Evolutionary conservation across 2,888 invertebrate species (phyloP).

Genomic region (Leucophenga maculata): DNA sequence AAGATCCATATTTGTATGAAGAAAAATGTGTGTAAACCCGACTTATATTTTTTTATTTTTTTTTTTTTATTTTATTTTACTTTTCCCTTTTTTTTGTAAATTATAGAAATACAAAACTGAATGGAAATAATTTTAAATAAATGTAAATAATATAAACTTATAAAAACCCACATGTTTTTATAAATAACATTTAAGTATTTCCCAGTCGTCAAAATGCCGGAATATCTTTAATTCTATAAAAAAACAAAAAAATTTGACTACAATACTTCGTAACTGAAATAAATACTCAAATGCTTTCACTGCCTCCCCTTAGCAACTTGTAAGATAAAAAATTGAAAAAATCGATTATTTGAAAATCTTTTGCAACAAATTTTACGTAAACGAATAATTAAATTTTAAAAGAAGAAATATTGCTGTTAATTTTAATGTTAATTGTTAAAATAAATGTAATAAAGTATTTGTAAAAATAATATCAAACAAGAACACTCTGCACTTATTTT

Average conservation of each 20-base stretch:
- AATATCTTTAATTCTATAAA: not conserved
- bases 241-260: not conserved
- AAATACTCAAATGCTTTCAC: not conserved
- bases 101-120: not conserved
- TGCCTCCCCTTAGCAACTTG: not conserved
- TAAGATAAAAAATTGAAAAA: constrained; percentile 11
- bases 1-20: constrained; percentile 34
- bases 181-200: constrained; percentile 11
- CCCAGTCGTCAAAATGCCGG: not conserved
- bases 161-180: constrained; percentile 20
- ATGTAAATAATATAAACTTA: constrained; percentile 33
- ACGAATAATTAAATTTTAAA: not conserved
- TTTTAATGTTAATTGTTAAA: constrained; percentile 60
- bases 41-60: constrained; percentile 21
- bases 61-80: constrained; percentile 30
- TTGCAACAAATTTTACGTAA: not conserved
- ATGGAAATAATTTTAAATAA: constrained; percentile 30
- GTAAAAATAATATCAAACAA: constrained; percentile 29
- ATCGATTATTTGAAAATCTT: not conserved
- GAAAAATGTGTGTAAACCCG: constrained; percentile 36
- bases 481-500: constrained; percentile 19
- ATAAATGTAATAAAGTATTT: constrained; percentile 58
- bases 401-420: constrained; percentile 54
- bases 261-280: not conserved
- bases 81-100: constrained; percentile 23